phyloP scores from a whole-genome alignment of 2,113 vertebrate genomes.

The Brachyhypopomus occidentalis region DNA sequence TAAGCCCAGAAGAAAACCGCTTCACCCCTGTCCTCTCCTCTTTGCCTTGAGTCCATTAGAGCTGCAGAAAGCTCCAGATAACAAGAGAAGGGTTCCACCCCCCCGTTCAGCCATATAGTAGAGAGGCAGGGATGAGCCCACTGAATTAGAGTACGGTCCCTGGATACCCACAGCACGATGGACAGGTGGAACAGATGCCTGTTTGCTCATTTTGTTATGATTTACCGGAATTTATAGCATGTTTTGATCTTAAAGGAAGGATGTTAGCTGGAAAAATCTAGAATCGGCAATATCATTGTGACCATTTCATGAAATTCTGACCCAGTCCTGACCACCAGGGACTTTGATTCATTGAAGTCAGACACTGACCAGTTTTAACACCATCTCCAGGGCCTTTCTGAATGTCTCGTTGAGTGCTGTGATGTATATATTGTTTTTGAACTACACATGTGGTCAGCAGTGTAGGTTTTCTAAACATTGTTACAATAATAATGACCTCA shows the following conservation, averaged over 20 bases:
- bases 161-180: not conserved
- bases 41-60: not conserved
- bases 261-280: not conserved
- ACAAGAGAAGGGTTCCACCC: not conserved
- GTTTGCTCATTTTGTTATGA: not conserved
- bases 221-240: not conserved
- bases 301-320: not conserved
- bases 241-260: not conserved
- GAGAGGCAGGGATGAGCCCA: not conserved
- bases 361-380: not conserved
- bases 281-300: not conserved
- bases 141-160: not conserved
- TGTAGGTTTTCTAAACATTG: constrained; percentile 30
- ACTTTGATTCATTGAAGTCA: constrained; percentile 7
- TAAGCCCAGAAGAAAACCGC: not conserved
- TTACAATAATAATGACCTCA: constrained; percentile 33
- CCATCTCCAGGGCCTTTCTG: not conserved
- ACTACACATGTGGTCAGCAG: constrained; percentile 19
- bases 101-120: not conserved
- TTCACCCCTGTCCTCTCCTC: constrained; percentile 10
- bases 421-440: constrained; percentile 31
- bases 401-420: constrained; percentile 2
- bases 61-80: not conserved
- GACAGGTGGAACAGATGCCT: not conserved
- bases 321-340: not conserved